phyloP scores from a whole-genome alignment of 2,797 vertebrate genomes.

The Aplochiton taeniatus region DNA sequence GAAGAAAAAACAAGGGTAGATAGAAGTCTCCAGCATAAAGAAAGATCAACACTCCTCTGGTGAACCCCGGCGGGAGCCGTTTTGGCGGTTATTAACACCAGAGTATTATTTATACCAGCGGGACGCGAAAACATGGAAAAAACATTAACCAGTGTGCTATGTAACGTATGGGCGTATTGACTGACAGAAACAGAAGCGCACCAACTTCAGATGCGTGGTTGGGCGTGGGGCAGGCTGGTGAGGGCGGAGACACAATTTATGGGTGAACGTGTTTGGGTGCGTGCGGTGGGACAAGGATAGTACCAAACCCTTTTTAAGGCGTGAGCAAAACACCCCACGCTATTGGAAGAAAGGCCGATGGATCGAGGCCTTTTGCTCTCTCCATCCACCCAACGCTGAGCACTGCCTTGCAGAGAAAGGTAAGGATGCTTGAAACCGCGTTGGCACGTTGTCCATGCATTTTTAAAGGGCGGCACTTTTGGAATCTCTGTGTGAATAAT shows the following conservation, averaged over 20 bases:
- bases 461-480: constrained; percentile 43
- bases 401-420: constrained; percentile 6
- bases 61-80: constrained; percentile 9
- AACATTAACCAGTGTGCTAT: constrained; percentile 11
- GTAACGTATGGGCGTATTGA: too few relatives aligned
- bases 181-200: too few relatives aligned
- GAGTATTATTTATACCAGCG: constrained; percentile 37
- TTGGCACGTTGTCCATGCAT: constrained; percentile 26
- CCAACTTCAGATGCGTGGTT: too few relatives aligned
- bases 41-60: not conserved
- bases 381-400: too few relatives aligned
- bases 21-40: too few relatives aligned
- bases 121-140: not conserved
- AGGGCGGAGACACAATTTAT: too few relatives aligned
- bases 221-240: too few relatives aligned
- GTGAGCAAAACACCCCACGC: too few relatives aligned
- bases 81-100: constrained; percentile 18
- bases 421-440: constrained; percentile 29
- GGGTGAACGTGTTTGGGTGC: too few relatives aligned
- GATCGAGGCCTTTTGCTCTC: not conserved
- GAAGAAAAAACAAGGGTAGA: not conserved
- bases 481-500: constrained; percentile 46
- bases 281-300: too few relatives aligned
- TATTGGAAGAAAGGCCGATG: not conserved
- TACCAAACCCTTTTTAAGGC: too few relatives aligned